Evolutionary conservation across 1,140 invertebrate genomes (phyloP), one percentile per base, ranked within the genome.

Genomic region (Tribolium madens): DNA sequence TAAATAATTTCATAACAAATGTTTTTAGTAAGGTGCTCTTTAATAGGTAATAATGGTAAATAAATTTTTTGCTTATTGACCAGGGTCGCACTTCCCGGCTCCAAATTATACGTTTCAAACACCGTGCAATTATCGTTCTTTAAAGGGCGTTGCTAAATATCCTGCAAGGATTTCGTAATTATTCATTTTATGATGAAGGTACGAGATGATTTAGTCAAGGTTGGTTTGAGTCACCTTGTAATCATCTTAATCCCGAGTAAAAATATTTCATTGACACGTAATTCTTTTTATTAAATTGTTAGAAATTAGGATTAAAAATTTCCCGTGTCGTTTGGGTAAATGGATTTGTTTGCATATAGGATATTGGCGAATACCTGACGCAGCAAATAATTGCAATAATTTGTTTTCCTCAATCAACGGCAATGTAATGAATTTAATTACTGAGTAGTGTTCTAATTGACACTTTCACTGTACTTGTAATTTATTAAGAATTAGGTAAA

Each of bases 191-290:
- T 14, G 48, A 57, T 57, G 52, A 17, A 57, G 52, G 52, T 33
- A 33, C 12, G 26, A 33, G 26, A 64, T 64, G 57, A 64, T 33
- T 64, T 64, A 64, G 6, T 33, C 57, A 64, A 64, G 57, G 57
- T 33, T 64, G 57, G 17, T 64, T 12, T 64, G 57, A 64, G 57
- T 64, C 57, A 64, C 57, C 57, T 64, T 64, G 57, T 33, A 33
- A 33, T 64, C 21, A 36, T 64, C 57, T 31, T 64, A 64, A 33
- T 64, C 57, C 26, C 14, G 26, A 21, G 52, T n/a, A 57, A 33
- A 64, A 64, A 31, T 64, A 13, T 64, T 64, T 64, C 57, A 64
- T 64, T 64, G 57, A 64, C 57, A 64, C 57, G 57, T 64, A 64
- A 64, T 64, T 64, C 26, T 33, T 18, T 12, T 64, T 33, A 64